These are phyloP conservation scores for Probaryconus sp. DNA, from an alignment of 1,140 invertebrate species.

Conservation along the genomic window DNA sequence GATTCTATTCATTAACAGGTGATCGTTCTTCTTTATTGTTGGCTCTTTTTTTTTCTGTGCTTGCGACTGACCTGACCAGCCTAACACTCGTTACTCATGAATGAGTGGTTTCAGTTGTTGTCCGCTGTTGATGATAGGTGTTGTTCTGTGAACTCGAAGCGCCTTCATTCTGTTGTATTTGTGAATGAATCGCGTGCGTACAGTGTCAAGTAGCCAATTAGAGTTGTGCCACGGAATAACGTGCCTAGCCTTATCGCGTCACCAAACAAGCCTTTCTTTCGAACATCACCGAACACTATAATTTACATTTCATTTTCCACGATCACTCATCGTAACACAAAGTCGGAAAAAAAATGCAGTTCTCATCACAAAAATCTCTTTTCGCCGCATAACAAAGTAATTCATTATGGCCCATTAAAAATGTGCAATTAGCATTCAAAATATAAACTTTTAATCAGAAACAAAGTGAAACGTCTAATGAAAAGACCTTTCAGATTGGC, in stretches of 20 bases:
- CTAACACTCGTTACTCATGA: constrained; percentile 42
- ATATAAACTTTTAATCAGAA: constrained; percentile 72
- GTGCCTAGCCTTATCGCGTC: constrained; percentile 16
- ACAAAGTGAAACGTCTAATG: constrained; percentile 73
- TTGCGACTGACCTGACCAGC: constrained; percentile 44
- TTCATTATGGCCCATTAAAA: constrained; percentile 72
- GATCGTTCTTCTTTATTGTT: constrained; percentile 35
- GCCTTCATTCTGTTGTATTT: constrained; percentile 43
- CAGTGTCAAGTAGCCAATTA: constrained; percentile 53
- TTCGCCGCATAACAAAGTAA: constrained; percentile 51
- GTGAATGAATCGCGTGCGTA: constrained; percentile 71
- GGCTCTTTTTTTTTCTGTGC: constrained; percentile 5
- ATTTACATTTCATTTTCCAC: constrained; percentile 33
- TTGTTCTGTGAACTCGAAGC: constrained; percentile 18
- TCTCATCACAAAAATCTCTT: constrained; percentile 50
- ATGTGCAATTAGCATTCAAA: constrained; percentile 78
- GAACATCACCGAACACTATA: constrained; percentile 14
- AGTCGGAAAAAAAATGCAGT: too few species aligned
- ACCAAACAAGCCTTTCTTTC: constrained; percentile 34
- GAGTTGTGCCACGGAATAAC: constrained; percentile 30
- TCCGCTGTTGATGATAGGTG: constrained; percentile 19
- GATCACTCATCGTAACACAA: background rate
- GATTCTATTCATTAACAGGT: constrained; percentile 43
- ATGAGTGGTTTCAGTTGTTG: constrained; percentile 43
- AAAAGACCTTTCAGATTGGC: constrained; percentile 76